These are phyloP conservation scores for Tapirus terrestris DNA, from an alignment of 2,113 vertebrate species.

Conservation along the genomic window DNA sequence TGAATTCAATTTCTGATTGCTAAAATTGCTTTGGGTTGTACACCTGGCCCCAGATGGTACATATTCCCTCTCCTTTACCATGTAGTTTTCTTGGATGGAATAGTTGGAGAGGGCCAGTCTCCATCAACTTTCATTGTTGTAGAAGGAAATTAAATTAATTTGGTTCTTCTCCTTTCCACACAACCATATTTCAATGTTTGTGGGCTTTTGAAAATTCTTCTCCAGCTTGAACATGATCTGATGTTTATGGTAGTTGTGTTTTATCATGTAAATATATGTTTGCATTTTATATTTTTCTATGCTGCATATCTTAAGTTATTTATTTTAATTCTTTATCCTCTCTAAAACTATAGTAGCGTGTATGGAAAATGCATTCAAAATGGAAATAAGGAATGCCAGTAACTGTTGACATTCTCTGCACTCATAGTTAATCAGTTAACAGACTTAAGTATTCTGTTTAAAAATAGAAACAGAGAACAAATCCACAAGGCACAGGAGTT, in stretches of 20 bases:
- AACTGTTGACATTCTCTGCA: slow-evolving; percentile 50
- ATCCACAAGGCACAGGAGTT: slow-evolving; percentile 32
- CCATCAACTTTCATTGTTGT: background rate
- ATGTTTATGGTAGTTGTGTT: background rate
- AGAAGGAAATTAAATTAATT: background rate
- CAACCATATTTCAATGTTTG: background rate
- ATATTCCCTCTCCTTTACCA: background rate
- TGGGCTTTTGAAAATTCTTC: slow-evolving; percentile 32
- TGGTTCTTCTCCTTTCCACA: background rate
- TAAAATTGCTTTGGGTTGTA: background rate
- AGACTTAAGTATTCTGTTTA: slow-evolving; percentile 70
- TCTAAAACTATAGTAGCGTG: background rate
- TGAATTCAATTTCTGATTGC: background rate
- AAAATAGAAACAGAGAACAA: slow-evolving; percentile 67
- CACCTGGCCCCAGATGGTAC: background rate
- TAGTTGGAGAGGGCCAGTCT: background rate
- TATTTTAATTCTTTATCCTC: slow-evolving; percentile 2
- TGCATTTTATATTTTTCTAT: background rate
- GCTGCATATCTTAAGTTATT: background rate
- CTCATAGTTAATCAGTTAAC: slow-evolving; percentile 73
- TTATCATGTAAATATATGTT: background rate
- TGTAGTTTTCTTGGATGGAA: background rate
- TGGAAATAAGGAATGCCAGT: accelerated
- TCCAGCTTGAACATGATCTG: background rate
- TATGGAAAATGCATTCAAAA: background rate